These are phyloP conservation scores for Clarias pachynema DNA, from an alignment of 2,797 vertebrate species.

Conservation along the genomic window DNA sequence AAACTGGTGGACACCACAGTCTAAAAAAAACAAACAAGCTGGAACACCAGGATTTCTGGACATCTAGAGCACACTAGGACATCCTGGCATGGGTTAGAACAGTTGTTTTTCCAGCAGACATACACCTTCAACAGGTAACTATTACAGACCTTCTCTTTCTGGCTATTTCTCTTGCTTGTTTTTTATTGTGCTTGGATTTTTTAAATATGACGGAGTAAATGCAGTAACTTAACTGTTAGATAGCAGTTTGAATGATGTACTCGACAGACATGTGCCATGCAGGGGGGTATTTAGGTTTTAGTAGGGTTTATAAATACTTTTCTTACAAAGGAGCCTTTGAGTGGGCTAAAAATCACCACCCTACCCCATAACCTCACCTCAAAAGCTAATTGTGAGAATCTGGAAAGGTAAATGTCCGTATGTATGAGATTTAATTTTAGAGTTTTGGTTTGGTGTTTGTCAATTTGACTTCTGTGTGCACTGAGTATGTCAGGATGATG, in stretches of 20 bases:
- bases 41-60: too few species aligned
- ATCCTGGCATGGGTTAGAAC: neutral
- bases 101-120: neutral
- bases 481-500: neutral
- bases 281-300: neutral
- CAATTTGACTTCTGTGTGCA: neutral
- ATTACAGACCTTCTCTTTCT: neutral
- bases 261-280: neutral
- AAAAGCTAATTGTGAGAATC: conserved; percentile 1
- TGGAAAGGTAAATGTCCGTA: neutral
- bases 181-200: neutral
- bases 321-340: neutral
- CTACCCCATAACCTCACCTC: neutral
- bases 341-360: neutral
- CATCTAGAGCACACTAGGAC: too few species aligned
- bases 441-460: neutral
- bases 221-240: neutral
- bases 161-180: neutral
- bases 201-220: neutral
- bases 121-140: neutral
- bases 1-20: neutral
- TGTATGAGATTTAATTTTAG: neutral
- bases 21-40: too few species aligned
- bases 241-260: neutral
- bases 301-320: neutral